Conservation (phyloP, 2,888 invertebrate genomes). For the Mycalesis mineus region DNA sequence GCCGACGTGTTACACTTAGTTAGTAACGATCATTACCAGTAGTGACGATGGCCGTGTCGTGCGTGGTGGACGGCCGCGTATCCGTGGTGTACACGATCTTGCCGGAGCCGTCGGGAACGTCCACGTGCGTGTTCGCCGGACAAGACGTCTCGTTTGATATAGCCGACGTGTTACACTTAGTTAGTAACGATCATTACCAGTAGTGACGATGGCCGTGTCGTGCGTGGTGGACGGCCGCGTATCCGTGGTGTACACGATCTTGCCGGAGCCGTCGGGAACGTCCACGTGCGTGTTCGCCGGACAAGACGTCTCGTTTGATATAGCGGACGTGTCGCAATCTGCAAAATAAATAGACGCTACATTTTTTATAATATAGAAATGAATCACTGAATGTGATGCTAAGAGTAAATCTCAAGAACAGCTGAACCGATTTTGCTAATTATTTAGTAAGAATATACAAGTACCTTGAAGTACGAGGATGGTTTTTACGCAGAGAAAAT, state of each 20-base stretch:
- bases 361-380: too few relatives aligned
- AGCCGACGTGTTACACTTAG: constrained; percentile 42
- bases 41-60: constrained; percentile 43
- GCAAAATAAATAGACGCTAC: constrained; percentile 11
- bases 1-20: constrained; percentile 42
- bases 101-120: constrained; percentile 30
- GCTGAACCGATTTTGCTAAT: too few relatives aligned
- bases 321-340: constrained; percentile 55
- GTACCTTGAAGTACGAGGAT: too few relatives aligned
- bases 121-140: constrained; percentile 31
- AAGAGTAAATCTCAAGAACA: too few relatives aligned
- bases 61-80: constrained; percentile 31
- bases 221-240: constrained; percentile 32
- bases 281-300: constrained; percentile 31
- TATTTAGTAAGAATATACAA: too few relatives aligned
- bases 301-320: constrained; percentile 45
- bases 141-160: constrained; percentile 46
- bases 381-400: too few relatives aligned
- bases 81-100: constrained; percentile 55
- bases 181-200: constrained; percentile 2
- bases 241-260: constrained; percentile 54
- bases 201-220: constrained; percentile 41
- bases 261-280: constrained; percentile 32
- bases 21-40: constrained; percentile 3
- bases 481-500: too few relatives aligned